A percentile compares a stretch with the other conserved stretches of the same genome.
Evolutionary conservation across 1,140 invertebrate species (phyloP).

Genomic region (Cecropterus lyciades): DNA sequence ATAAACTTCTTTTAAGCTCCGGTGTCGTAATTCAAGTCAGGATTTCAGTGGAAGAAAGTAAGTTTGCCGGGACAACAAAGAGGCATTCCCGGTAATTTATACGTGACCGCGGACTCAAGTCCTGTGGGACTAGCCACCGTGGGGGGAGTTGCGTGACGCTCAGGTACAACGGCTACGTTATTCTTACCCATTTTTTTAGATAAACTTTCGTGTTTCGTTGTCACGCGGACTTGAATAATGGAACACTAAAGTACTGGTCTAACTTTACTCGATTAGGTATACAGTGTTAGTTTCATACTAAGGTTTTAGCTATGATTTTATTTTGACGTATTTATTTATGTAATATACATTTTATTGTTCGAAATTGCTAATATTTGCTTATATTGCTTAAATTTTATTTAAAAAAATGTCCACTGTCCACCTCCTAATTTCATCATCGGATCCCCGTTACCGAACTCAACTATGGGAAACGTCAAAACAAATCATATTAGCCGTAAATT

Average conservation of each 20-base stretch:
- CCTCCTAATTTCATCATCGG: too few relatives aligned
- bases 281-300: too few relatives aligned
- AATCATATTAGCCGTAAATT: too few relatives aligned
- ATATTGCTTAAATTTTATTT: too few relatives aligned
- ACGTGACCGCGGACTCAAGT: conserved; percentile 42
- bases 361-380: too few relatives aligned
- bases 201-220: conserved; percentile 43
- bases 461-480: too few relatives aligned
- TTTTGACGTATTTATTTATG: too few relatives aligned
- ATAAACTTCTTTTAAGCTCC: conserved; percentile 29
- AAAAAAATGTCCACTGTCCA: too few relatives aligned
- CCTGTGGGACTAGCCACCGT: conserved; percentile 47
- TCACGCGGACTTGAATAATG: conserved; percentile 48
- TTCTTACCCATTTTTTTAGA: conserved; percentile 34
- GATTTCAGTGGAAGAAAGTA: conserved; percentile 34
- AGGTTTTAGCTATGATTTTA: too few relatives aligned
- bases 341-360: too few relatives aligned
- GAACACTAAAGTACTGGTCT: conserved; percentile 15
- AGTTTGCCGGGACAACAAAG: conserved; percentile 38
- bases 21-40: conserved; percentile 36
- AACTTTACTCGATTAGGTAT: conserved; percentile 46
- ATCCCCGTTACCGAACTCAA: too few relatives aligned
- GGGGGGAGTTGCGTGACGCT: conserved; percentile 52
- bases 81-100: conserved; percentile 44
- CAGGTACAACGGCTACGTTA: conserved; percentile 27